These are phyloP conservation scores for Bradypodion ventrale DNA, from an alignment of 2,797 vertebrate genomes.

Conservation along the genomic window DNA sequence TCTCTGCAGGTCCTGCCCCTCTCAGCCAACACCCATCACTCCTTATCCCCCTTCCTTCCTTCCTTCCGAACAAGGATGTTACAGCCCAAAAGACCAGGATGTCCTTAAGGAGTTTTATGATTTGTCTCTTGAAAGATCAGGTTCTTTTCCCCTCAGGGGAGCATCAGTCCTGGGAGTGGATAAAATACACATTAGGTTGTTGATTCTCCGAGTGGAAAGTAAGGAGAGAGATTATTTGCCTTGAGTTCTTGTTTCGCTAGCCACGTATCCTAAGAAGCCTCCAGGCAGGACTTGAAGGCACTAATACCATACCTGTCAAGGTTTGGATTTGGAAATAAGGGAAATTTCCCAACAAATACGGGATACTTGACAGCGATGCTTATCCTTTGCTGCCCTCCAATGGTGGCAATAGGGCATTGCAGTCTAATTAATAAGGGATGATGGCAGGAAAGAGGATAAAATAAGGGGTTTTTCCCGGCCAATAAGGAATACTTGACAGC, in stretches of 20 bases:
- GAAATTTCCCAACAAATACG: too few species aligned
- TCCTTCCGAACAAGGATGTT: slow-evolving; percentile 18
- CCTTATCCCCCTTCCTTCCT: too few species aligned
- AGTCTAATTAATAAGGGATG: too few species aligned
- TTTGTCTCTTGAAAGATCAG: neutral
- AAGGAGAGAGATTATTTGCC: neutral
- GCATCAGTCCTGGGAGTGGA: neutral
- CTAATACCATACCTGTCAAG: too few species aligned
- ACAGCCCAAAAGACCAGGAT: slow-evolving; percentile 3
- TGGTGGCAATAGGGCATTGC: too few species aligned
- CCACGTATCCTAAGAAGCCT: neutral
- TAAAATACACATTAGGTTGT: neutral
- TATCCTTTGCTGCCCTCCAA: too few species aligned
- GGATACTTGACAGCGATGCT: too few species aligned
- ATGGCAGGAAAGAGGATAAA: too few species aligned
- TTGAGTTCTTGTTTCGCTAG: neutral
- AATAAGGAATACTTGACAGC: too few species aligned
- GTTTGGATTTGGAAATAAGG: too few species aligned
- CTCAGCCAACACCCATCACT: slow-evolving; percentile 13
- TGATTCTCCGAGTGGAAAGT: neutral
- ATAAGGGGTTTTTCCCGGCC: too few species aligned
- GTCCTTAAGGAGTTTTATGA: neutral
- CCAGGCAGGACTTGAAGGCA: neutral
- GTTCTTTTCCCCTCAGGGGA: slow-evolving; percentile 25
- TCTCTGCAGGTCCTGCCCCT: neutral